Evolutionary conservation across 2,888 invertebrate species (phyloP), one percentile per base, ranked within the genome.

Genomic region (Hololepta plana): DNA sequence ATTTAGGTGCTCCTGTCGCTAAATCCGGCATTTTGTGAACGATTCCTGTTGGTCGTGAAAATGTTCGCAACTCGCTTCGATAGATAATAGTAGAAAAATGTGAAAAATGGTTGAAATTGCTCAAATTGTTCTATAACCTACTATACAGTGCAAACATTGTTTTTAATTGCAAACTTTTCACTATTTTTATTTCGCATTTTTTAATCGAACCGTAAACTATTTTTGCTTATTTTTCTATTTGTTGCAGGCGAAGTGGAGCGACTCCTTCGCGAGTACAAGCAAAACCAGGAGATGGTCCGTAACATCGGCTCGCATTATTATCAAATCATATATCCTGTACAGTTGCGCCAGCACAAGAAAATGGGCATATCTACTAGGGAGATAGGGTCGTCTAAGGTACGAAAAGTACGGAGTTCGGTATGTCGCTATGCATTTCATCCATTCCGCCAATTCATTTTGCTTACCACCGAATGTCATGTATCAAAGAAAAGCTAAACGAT

Each of bases 281-380:
- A 87, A 57, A 90, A 90, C 61, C 82, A 85, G 56, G 82, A 87
- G 59, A 62, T 90, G 64, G 81, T 90, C 43, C 73, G 77, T 42
- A 82, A 82, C 60, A 85, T 88, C 59, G 85, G 85, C 43, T 74
- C 79, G 36, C 79, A 85, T 57, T 85, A 77, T 60, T 88, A 87
- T 62, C 87, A 88, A 62, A 87, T 88, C 59, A 85, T 88, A 47
- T 88, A 87, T 62, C 88, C 88, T 39, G 85, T 87, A 43, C 88
- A 88, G 66, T 64, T 87, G 56, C 73, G 87, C 36, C 85, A 88
- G 60, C 87, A 88, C 71, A 84, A 87, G 63, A 87, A 87, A 64
- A 81, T 88, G 80, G 88, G 87, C 59, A 87, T 88, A 56, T 87
- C 85, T 44, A 88, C 88, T 42, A 67, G 88, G 57, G 87, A 87